These are phyloP conservation scores for Cephus spinipes DNA, from an alignment of 2,888 invertebrate species.

Conservation along the genomic window DNA sequence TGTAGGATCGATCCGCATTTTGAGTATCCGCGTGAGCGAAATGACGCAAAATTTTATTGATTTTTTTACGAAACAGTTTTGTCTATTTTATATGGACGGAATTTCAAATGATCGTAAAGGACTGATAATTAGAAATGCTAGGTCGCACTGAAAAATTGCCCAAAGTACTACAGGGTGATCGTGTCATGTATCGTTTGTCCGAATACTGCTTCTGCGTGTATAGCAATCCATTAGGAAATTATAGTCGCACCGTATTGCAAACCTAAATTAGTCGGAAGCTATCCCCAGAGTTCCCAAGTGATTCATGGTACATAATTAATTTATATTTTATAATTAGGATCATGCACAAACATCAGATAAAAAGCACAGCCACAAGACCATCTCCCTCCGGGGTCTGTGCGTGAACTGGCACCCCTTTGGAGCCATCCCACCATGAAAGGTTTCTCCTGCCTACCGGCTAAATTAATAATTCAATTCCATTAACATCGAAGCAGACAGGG, in stretches of 20 bases:
- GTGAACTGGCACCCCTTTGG: constrained; percentile 30
- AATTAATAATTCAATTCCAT: constrained; percentile 51
- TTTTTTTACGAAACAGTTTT: not conserved
- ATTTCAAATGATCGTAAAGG: no score
- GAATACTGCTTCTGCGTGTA: not conserved
- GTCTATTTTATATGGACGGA: not conserved
- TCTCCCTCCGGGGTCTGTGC: constrained; percentile 28
- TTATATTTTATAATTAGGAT: constrained; percentile 44
- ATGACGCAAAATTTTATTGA: not conserved
- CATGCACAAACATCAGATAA: constrained; percentile 28
- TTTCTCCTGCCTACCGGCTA: constrained; percentile 21
- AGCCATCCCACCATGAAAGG: constrained; percentile 16
- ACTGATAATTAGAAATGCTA: no score
- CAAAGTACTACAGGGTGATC: no score
- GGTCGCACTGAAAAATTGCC: no score
- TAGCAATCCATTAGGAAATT: not conserved
- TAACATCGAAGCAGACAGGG: constrained; percentile 17
- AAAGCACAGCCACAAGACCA: constrained; percentile 13
- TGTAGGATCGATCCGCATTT: not conserved
- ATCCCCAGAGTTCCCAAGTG: constrained; percentile 12
- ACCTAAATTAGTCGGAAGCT: constrained; percentile 19
- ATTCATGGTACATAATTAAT: constrained; percentile 37
- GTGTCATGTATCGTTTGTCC: no score
- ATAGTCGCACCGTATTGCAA: constrained; percentile 20
- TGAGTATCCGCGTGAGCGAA: not conserved